Percentiles rank a stretch among this genome's conserved stretches.
phyloP scores from a whole-genome alignment of 2,888 invertebrate species.

The Anorthoa munda region DNA sequence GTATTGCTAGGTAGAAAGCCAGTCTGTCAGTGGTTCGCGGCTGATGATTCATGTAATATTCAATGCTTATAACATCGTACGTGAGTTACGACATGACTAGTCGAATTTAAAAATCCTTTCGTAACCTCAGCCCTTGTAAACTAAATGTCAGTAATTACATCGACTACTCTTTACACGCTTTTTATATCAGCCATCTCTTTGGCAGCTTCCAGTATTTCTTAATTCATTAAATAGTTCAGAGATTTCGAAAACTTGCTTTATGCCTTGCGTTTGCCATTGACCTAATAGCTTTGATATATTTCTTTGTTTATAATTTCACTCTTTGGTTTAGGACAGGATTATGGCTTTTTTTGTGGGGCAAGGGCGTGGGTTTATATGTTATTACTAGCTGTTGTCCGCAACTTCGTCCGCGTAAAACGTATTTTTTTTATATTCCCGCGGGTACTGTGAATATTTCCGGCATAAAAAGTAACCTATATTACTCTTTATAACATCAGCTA shows the following conservation, averaged over 20 bases:
- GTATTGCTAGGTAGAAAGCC: constrained; percentile 59
- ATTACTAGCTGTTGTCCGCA: no score
- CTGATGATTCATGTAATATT: constrained; percentile 72
- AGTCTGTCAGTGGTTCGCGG: constrained; percentile 52
- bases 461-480: no score
- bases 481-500: no score
- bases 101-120: constrained; percentile 77
- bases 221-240: constrained; percentile 76
- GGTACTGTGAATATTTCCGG: no score
- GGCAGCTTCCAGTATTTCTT: constrained; percentile 79
- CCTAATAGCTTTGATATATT: constrained; percentile 76
- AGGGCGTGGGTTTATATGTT: constrained; percentile 61
- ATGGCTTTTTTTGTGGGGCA: constrained; percentile 65
- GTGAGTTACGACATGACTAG: constrained; percentile 76
- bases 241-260: constrained; percentile 76
- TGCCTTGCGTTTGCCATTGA: constrained; percentile 80
- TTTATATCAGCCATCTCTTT: constrained; percentile 78
- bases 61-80: constrained; percentile 71
- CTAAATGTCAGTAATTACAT: constrained; percentile 80
- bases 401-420: no score
- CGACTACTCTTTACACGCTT: constrained; percentile 67
- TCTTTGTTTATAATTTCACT: constrained; percentile 61
- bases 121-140: constrained; percentile 80
- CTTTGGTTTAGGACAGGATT: constrained; percentile 58
- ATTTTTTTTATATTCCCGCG: no score